Base-by-base conservation (phyloP, 2,888 invertebrate genomes). In the Sarcophaga carnaria region DNA sequence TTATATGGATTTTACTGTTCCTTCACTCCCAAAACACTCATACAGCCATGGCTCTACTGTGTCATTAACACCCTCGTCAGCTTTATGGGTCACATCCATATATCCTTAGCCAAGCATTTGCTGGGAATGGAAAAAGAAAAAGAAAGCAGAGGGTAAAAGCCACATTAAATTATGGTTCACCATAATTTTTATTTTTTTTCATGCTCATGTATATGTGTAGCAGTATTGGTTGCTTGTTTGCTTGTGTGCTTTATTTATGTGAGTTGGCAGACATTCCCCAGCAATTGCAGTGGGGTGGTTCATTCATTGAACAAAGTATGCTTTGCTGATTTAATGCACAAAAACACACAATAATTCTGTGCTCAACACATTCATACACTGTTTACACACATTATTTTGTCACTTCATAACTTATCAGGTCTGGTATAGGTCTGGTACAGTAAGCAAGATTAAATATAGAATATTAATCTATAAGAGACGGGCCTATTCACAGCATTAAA, bases 261-360 rank as follows among this genome's bases (percentile, higher is more conserved):
- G 3, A 12, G 17, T 59, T 60, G 37, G 71, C 4, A n/a, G 25
- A 60, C 71, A 72, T 72, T 72, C 71, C 71, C n/a, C n/a, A 17
- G 59, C 49, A 71, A 71, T 59, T 59, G 25, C 25, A 70, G 17
- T 27, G 37, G 37, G 37, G 37, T 59, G 37, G 25, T 37, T 37
- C 37, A 37, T 37, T 37, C 6, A 37, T 37, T 37, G 1, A 37
- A 37, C 8, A 37, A 8, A 37, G 37, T 37, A 37, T 37, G 2
- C 8, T 2, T 60, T 37, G 60, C 45, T 59, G 59, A n/a, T 72
- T 72, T 66, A 37, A 2, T 37, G 37, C 37, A 37, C 37, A 37
- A 37, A 8, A 37, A 20, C 37, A 60, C 71, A 60, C n/a, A 59
- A 60, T 60, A 72, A 72, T 72, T 72, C 60, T 72, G 27, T n/a